Evolutionary conservation across 1,140 invertebrate genomes (phyloP).

Genomic region (Cydia pomonella): DNA sequence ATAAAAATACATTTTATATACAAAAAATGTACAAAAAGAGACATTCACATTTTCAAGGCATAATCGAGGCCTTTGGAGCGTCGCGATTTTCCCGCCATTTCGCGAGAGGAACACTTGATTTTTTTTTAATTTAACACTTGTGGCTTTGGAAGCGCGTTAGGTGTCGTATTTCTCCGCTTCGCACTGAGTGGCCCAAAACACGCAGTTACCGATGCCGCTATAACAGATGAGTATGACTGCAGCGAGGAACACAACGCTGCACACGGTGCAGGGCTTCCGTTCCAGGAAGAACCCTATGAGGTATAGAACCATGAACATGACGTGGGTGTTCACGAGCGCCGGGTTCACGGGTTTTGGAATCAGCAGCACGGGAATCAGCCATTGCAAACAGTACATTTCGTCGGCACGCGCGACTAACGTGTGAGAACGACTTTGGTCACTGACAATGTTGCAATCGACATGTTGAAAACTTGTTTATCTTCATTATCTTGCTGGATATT

Average conservation of each 20-base stretch:
- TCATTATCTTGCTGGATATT: slow-evolving; percentile 47
- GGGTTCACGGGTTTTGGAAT: slow-evolving; percentile 98
- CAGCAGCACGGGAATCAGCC: slow-evolving; percentile 97
- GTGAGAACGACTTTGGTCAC: slow-evolving; percentile 39
- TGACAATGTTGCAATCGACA: slow-evolving; percentile 60
- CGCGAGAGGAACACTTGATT: slow-evolving; percentile 51
- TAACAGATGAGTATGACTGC: slow-evolving; percentile 97
- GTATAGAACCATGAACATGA: slow-evolving; percentile 97
- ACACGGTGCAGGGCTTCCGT: slow-evolving; percentile 97
- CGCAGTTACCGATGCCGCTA: slow-evolving; percentile 96
- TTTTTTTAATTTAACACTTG: slow-evolving; percentile 48
- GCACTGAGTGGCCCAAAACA: slow-evolving; percentile 93
- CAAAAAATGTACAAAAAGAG: slow-evolving; percentile 59
- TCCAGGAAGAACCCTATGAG: slow-evolving; percentile 96
- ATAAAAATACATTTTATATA: slow-evolving; percentile 60
- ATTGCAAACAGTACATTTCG: slow-evolving; percentile 98
- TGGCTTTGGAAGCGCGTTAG: slow-evolving; percentile 62
- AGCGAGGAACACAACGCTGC: slow-evolving; percentile 94
- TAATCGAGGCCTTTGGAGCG: slow-evolving; percentile 16
- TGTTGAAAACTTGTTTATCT: slow-evolving; percentile 56
- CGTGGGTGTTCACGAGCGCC: slow-evolving; percentile 96
- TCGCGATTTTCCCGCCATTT: slow-evolving; percentile 40
- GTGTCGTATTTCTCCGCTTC: slow-evolving; percentile 87
- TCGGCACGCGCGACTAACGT: slow-evolving; percentile 41
- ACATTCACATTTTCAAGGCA: slow-evolving; percentile 35